These are phyloP conservation scores for Hemichromis elongatus DNA, from an alignment of 2,113 vertebrate genomes.

Conservation along the genomic window DNA sequence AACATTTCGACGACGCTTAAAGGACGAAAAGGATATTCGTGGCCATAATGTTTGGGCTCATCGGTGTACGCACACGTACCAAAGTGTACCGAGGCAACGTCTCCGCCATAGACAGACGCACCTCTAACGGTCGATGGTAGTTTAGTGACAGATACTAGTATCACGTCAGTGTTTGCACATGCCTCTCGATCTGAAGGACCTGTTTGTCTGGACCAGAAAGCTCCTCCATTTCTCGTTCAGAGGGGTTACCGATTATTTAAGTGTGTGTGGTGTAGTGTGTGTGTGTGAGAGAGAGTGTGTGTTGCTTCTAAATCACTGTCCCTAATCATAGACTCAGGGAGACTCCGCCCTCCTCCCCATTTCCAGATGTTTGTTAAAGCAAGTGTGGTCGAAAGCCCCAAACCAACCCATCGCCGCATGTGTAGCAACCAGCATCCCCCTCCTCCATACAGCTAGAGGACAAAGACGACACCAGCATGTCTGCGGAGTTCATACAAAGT, in stretches of 20 bases:
- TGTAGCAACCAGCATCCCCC: constrained; percentile 29
- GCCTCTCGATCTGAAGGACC: constrained; percentile 1
- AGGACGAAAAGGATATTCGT: rapidly evolving
- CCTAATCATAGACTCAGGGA: constrained; percentile 59
- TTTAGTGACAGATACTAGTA: neutral
- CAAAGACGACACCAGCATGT: constrained; percentile 33
- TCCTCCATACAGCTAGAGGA: constrained; percentile 46
- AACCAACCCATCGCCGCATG: neutral
- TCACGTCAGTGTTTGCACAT: neutral
- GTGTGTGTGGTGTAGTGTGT: neutral
- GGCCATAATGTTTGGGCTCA: neutral
- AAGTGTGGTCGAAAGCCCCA: neutral
- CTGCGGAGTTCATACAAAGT: constrained; percentile 1
- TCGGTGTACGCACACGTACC: neutral
- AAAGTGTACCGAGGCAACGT: neutral
- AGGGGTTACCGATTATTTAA: neutral
- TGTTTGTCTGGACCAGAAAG: constrained; percentile 9
- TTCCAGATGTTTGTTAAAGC: neutral
- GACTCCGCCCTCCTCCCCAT: neutral
- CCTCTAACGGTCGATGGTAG: neutral
- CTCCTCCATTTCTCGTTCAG: neutral
- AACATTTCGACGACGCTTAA: neutral
- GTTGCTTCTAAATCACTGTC: constrained; percentile 2
- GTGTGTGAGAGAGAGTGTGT: neutral
- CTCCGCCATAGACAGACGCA: neutral